Evolutionary conservation across 2,888 invertebrate species (phyloP).

Genomic region (Balanococcus diminutus): DNA sequence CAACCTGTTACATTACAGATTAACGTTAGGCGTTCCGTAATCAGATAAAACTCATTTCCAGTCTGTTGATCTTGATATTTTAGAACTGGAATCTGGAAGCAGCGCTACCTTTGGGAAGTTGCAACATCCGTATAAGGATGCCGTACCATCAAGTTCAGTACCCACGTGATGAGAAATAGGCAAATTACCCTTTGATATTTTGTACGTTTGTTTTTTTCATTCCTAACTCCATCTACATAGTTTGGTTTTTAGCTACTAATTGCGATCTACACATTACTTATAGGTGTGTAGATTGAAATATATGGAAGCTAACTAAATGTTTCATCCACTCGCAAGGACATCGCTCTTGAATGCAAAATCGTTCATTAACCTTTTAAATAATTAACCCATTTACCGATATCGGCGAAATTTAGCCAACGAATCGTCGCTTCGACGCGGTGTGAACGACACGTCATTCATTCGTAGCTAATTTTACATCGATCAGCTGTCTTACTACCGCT

Average conservation of each 20-base stretch:
- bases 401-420: not conserved
- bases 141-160: slow-evolving; percentile 31
- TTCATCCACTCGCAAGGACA: not conserved
- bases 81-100: slow-evolving; percentile 39
- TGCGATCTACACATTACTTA: no score
- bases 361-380: not conserved
- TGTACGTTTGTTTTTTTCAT: not conserved
- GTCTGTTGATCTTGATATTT: slow-evolving; percentile 41
- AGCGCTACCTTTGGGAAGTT: slow-evolving; percentile 33
- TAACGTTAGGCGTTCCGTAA: slow-evolving; percentile 43
- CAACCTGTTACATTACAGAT: slow-evolving; percentile 42
- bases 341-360: not conserved
- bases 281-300: not conserved
- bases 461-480: not conserved
- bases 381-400: not conserved
- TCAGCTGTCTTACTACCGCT: not conserved
- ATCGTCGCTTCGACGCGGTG: no score
- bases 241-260: not conserved
- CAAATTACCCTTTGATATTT: slow-evolving; percentile 27
- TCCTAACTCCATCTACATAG: not conserved
- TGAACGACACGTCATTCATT: not conserved
- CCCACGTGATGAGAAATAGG: slow-evolving; percentile 39
- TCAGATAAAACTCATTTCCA: slow-evolving; percentile 41
- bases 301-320: not conserved
- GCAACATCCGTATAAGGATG: slow-evolving; percentile 43